A percentile compares a stretch with the other conserved stretches of the same genome.
Evolutionary conservation across 2,888 invertebrate genomes (phyloP).

Genomic region (Morpho deidamia): DNA sequence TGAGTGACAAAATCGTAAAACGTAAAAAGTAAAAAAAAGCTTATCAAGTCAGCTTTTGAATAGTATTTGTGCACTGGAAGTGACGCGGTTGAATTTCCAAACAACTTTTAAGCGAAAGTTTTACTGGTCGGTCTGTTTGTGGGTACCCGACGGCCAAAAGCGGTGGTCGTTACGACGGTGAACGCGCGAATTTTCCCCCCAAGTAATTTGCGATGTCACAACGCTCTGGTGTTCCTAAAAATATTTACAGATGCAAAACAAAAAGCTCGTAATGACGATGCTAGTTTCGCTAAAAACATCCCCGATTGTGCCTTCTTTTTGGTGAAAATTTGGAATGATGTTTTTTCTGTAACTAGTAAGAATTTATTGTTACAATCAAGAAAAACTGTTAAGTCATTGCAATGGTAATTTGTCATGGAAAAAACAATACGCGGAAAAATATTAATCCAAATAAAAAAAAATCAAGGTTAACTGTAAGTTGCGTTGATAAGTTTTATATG

Average conservation of each 20-base stretch:
- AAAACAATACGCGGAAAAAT: background rate
- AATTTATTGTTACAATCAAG: constrained; percentile 11
- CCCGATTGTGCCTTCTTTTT: constrained; percentile 4
- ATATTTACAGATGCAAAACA: constrained; percentile 62
- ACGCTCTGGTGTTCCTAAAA: constrained; percentile 29
- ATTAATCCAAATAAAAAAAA: background rate
- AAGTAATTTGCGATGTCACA: constrained; percentile 69
- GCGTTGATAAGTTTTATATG: no score
- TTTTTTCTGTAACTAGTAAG: constrained; percentile 8
- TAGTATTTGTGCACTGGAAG: constrained; percentile 31
- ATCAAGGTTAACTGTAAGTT: no score
- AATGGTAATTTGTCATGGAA: background rate
- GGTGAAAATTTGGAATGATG: constrained; percentile 11
- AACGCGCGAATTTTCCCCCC: constrained; percentile 20
- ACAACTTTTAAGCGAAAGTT: constrained; percentile 52
- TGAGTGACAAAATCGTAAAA: no score
- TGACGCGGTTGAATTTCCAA: constrained; percentile 39
- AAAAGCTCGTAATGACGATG: constrained; percentile 56
- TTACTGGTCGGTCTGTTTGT: constrained; percentile 61
- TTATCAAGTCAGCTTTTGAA: constrained; percentile 29
- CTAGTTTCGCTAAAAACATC: constrained; percentile 44
- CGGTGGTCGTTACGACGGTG: constrained; percentile 34
- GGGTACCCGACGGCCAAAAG: constrained; percentile 35
- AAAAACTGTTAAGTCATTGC: constrained; percentile 4
- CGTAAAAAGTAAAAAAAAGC: constrained; percentile 13